Base-by-base conservation (phyloP, 2,113 vertebrate genomes). In the Dryoscopus gambensis region DNA sequence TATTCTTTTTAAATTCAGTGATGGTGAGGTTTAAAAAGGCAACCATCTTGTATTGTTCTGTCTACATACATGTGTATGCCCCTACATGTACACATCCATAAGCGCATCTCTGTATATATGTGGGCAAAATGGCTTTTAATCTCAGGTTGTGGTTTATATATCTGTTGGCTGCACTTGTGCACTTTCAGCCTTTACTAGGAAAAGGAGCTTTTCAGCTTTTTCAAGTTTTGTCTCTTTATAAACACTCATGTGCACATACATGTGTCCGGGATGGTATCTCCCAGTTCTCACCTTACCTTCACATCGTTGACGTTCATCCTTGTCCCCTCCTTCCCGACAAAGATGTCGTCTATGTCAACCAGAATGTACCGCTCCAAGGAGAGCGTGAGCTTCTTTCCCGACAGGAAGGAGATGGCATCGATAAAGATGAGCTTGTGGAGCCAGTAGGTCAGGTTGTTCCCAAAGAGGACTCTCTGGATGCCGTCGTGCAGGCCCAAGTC, bases 271-370 rank as follows among this genome's bases (percentile, higher is more conserved):
- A 33, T 13, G 39, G 30, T 10, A 42, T 62, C 53, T 59, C 75
- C 71, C 39, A 37, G 7, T 59, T 69, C 53, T 65, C 14, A 37
- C 53, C 98, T 97, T 99, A 99, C 99, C 99, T 99, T 99, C 52
- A 99, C 99, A 70, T 99, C 99, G 11, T 99, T 98, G 96, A 98
- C 40, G 31, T 99, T 99, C 99, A 99, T 99, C 77, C 99, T 98
- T 0, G 99, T 99, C n/a, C 99, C 99, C 89, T 99, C 99, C 88
- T 99, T 99, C 44, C 99, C 99, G 20, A 99, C 99, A 39, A 99
- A 99, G 96, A 99, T 99, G 94, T 99, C 99, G 31, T 99, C 99
- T 47, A 99, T 99, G 98, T 99, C 99, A 82, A 99, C 99, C 90
- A 99, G 98, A 87, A 99, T 98, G 97, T 99, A 99, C 64, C 99